These are phyloP conservation scores for Druon quercuslanigerum DNA, from an alignment of 1,140 invertebrate genomes.

Conservation along the genomic window DNA sequence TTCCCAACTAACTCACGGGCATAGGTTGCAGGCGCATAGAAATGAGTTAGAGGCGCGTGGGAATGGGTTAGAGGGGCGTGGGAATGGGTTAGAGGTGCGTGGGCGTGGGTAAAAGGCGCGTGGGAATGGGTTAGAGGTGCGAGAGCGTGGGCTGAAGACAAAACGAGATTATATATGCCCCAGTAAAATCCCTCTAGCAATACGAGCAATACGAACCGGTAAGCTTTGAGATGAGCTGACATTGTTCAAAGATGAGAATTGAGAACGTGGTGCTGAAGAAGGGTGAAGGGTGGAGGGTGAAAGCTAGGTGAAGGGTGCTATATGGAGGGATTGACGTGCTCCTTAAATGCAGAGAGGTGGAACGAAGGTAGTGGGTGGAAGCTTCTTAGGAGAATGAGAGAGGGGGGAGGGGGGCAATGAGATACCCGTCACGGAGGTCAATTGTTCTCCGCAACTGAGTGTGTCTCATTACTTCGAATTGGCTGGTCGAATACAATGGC, in stretches of 20 bases:
- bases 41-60: too few relatives aligned
- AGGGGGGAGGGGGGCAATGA: constrained; percentile 9
- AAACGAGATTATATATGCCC: constrained; percentile 42
- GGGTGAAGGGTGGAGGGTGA: constrained; percentile 32
- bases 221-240: constrained; percentile 37
- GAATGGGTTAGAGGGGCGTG: too few relatives aligned
- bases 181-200: constrained; percentile 44
- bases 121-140: constrained; percentile 36
- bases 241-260: constrained; percentile 43
- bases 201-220: constrained; percentile 42
- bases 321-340: constrained; percentile 60
- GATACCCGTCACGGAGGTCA: constrained; percentile 55
- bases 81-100: too few relatives aligned
- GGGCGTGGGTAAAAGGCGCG: constrained; percentile 15
- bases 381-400: constrained; percentile 35
- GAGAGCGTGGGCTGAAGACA: constrained; percentile 2
- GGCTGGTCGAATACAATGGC: constrained; percentile 71
- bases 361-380: constrained; percentile 41
- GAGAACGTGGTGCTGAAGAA: constrained; percentile 38
- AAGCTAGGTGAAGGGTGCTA: constrained; percentile 47
- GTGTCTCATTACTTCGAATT: constrained; percentile 73
- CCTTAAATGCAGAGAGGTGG: constrained; percentile 57
- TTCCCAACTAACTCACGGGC: too few relatives aligned
- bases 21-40: too few relatives aligned
- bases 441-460: constrained; percentile 71